phyloP scores from a whole-genome alignment of 2,113 vertebrate genomes.

The Epinephelus fuscoguttatus region DNA sequence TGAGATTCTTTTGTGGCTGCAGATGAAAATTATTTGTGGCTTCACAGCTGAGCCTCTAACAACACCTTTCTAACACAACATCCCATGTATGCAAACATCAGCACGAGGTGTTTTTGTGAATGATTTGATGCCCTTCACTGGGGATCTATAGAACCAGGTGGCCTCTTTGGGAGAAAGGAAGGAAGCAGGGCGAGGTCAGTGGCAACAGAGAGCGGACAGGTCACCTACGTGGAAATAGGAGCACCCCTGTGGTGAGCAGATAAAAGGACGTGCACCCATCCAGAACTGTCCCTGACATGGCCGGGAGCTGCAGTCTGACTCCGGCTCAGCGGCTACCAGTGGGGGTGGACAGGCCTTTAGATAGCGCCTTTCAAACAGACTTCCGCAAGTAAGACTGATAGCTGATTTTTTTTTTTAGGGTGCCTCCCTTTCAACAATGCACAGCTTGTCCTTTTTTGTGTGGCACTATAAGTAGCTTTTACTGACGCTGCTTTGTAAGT shows the following conservation, averaged over 20 bases:
- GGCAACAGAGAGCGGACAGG: conserved; percentile 61
- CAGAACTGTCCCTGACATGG: conserved; percentile 75
- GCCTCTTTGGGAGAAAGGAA: conserved; percentile 58
- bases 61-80: background rate
- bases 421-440: conserved; percentile 59
- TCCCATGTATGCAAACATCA: conserved; percentile 62
- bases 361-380: conserved; percentile 76
- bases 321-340: background rate
- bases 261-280: conserved; percentile 77
- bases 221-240: conserved; percentile 78
- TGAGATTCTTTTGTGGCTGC: conserved; percentile 43
- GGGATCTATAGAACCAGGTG: conserved; percentile 68
- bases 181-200: conserved; percentile 76
- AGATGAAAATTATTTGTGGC: conserved; percentile 56
- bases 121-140: conserved; percentile 53
- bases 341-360: conserved; percentile 43
- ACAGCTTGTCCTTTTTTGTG: conserved; percentile 67
- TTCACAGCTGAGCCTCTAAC: conserved; percentile 59
- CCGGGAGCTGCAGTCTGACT: conserved; percentile 57
- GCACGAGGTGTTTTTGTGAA: background rate
- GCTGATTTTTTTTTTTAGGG: conserved; percentile 33
- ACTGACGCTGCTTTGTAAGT: conserved; percentile 31
- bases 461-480: conserved; percentile 37
- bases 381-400: conserved; percentile 62
- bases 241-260: conserved; percentile 72